Conservation (phyloP, 2,888 invertebrate genomes). For the Mactromeris polynyma region DNA sequence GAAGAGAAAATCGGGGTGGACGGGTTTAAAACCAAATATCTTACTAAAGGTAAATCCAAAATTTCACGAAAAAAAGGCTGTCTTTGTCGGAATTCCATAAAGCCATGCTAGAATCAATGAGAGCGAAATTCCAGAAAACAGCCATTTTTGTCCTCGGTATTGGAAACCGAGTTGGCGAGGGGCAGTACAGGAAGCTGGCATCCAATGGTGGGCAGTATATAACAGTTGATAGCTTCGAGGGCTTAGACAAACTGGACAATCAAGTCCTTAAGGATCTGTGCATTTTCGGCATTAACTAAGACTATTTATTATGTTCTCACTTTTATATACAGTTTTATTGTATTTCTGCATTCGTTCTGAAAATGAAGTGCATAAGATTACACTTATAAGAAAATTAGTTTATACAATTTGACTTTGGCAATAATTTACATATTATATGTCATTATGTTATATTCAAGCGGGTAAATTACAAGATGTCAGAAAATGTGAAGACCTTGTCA, state of each 20-base stretch:
- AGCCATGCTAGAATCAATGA: conserved; percentile 56
- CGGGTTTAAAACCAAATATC: too few species aligned
- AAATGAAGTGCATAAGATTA: too few species aligned
- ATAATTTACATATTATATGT: neutral
- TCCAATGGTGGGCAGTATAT: conserved; percentile 52
- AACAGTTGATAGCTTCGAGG: conserved; percentile 51
- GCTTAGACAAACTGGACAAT: conserved; percentile 37
- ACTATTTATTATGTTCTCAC: neutral
- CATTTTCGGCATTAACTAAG: conserved; percentile 36
- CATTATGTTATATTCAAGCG: neutral
- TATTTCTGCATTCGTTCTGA: too few species aligned
- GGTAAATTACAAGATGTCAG: neutral
- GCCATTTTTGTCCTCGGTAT: conserved; percentile 72
- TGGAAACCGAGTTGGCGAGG: conserved; percentile 56
- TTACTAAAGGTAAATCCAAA: too few species aligned
- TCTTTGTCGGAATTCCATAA: conserved; percentile 48
- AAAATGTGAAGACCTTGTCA: neutral
- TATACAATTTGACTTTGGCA: neutral
- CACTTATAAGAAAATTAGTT: too few species aligned
- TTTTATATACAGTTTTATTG: too few species aligned
- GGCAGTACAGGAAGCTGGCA: conserved; percentile 54
- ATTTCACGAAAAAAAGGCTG: conserved; percentile 63
- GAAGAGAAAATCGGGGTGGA: too few species aligned
- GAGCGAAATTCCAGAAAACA: conserved; percentile 66
- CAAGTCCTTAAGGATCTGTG: conserved; percentile 56